phyloP scores from a whole-genome alignment of 2,888 invertebrate species.

The Drosophila koepferae region DNA sequence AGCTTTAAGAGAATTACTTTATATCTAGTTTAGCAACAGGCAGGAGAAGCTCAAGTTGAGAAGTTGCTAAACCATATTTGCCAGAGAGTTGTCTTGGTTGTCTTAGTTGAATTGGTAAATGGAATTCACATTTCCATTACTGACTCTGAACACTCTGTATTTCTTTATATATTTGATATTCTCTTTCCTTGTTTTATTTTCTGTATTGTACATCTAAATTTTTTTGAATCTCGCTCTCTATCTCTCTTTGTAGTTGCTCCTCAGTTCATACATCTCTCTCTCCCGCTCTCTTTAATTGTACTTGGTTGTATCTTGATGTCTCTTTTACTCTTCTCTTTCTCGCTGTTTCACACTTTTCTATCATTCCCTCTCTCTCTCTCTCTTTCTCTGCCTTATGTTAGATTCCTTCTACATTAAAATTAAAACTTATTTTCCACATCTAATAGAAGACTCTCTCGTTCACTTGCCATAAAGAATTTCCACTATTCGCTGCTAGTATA shows the following conservation, averaged over 20 bases:
- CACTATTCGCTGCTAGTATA: not conserved
- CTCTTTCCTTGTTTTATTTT: too few relatives aligned
- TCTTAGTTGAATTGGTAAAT: not conserved
- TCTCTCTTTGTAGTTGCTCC: not conserved
- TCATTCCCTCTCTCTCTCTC: not conserved
- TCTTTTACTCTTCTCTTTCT: not conserved
- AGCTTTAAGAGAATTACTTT: not conserved
- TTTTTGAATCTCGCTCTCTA: not conserved
- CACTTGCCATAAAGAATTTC: not conserved
- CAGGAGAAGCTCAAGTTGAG: not conserved
- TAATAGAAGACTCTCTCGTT: too few relatives aligned
- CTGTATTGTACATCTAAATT: too few relatives aligned
- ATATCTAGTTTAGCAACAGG: not conserved
- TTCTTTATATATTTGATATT: too few relatives aligned
- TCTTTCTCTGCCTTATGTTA: not conserved
- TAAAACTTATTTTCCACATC: too few relatives aligned
- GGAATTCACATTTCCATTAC: not conserved
- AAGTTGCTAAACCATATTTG: not conserved
- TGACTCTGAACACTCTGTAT: too few relatives aligned
- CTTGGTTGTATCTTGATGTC: too few relatives aligned
- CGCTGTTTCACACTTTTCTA: not conserved
- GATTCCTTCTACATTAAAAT: too few relatives aligned
- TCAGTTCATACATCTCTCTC: not conserved
- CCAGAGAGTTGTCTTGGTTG: not conserved
- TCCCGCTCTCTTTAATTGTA: not conserved